These are phyloP conservation scores for Eledona agricola DNA, from an alignment of 2,888 invertebrate species.

Conservation along the genomic window DNA sequence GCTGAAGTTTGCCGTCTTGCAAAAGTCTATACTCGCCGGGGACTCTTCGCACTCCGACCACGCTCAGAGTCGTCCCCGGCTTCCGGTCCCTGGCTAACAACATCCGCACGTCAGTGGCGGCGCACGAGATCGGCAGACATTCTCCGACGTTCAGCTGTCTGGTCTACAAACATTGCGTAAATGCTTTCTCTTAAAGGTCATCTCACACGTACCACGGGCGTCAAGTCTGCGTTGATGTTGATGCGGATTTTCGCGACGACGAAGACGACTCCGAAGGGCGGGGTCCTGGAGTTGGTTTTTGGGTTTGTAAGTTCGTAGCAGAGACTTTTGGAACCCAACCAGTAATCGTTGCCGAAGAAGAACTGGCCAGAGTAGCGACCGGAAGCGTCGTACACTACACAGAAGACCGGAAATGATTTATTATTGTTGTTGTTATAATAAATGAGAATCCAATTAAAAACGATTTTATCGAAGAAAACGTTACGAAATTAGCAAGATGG, in stretches of 20 bases:
- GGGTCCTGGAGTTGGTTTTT: slow-evolving; percentile 65
- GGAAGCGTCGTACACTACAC: slow-evolving; percentile 81
- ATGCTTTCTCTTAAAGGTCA: slow-evolving; percentile 29
- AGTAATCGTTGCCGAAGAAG: slow-evolving; percentile 82
- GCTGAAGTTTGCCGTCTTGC: slow-evolving; percentile 72
- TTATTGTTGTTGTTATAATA: not conserved
- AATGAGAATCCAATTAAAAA: not conserved
- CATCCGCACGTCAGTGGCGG: slow-evolving; percentile 64
- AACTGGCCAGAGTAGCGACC: slow-evolving; percentile 81
- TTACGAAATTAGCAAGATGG: too few relatives aligned
- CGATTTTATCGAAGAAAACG: too few relatives aligned
- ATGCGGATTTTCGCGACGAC: slow-evolving; percentile 66
- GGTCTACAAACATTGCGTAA: slow-evolving; percentile 63
- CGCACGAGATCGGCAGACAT: slow-evolving; percentile 78
- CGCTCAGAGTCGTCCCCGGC: slow-evolving; percentile 61
- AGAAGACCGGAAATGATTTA: slow-evolving; percentile 38
- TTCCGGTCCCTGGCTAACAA: slow-evolving; percentile 57
- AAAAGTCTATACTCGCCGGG: slow-evolving; percentile 73
- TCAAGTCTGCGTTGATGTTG: slow-evolving; percentile 55
- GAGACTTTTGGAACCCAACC: slow-evolving; percentile 78
- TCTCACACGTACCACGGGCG: slow-evolving; percentile 56
- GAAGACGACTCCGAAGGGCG: slow-evolving; percentile 71
- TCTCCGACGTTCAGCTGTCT: slow-evolving; percentile 76
- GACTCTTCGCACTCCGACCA: slow-evolving; percentile 72
- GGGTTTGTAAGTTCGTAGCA: slow-evolving; percentile 72